Conservation (phyloP, 2,888 invertebrate genomes). For the Ganaspis brasiliensis region DNA sequence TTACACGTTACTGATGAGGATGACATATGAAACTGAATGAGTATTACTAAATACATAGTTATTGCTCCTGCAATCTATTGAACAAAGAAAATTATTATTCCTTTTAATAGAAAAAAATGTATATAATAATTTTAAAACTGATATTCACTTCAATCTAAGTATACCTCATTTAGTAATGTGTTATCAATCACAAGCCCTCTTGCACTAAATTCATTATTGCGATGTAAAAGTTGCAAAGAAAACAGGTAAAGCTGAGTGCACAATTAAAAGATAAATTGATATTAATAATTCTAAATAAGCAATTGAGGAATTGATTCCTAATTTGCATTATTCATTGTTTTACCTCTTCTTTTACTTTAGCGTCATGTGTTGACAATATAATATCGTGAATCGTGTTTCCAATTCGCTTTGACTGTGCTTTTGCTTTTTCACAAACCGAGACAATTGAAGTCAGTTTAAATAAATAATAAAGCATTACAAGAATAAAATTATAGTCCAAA, state of each 20-base stretch:
- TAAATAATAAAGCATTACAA: slow-evolving; percentile 59
- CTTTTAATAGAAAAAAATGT: too few species aligned
- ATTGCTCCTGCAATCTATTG: slow-evolving; percentile 70
- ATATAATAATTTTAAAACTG: too few species aligned
- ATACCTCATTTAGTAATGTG: slow-evolving; percentile 67
- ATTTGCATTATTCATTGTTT: background rate
- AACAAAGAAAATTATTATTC: too few species aligned
- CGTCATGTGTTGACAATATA: slow-evolving; percentile 64
- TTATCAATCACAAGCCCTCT: slow-evolving; percentile 69
- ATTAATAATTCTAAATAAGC: too few species aligned
- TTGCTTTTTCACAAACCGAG: slow-evolving; percentile 64
- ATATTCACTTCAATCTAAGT: background rate
- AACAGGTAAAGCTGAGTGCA: slow-evolving; percentile 70
- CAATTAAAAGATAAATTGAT: slow-evolving; percentile 8
- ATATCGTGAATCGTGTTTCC: slow-evolving; percentile 67
- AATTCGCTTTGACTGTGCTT: slow-evolving; percentile 60
- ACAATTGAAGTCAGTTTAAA: slow-evolving; percentile 59
- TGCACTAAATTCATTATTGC: slow-evolving; percentile 66
- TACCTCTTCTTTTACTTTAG: slow-evolving; percentile 68
- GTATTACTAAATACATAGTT: slow-evolving; percentile 69
- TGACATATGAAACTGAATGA: slow-evolving; percentile 67
- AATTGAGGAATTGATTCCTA: background rate
- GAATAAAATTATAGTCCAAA: slow-evolving; percentile 64
- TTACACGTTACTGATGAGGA: background rate
- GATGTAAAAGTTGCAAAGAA: slow-evolving; percentile 71